Percentiles rank a stretch among this genome's conserved stretches.
Evolutionary conservation across 2,888 invertebrate genomes (phyloP).

Genomic region (Allolobophora icterica): DNA sequence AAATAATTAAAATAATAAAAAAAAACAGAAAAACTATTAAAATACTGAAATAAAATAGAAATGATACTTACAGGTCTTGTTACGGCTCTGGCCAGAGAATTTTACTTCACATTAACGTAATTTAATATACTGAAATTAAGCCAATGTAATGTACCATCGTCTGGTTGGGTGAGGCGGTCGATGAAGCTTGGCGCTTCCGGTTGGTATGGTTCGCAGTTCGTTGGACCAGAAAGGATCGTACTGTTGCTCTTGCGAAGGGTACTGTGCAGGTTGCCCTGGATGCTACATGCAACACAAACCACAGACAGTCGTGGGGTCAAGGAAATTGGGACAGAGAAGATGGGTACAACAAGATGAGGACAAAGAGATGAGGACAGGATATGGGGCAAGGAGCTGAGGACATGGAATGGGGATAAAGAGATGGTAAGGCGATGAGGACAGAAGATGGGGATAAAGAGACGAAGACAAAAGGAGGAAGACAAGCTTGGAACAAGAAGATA

Average conservation of each 20-base stretch:
- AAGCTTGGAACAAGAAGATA: not conserved
- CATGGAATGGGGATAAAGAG: too few species aligned
- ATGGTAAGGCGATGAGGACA: too few species aligned
- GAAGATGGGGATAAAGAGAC: too few species aligned
- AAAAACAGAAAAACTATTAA: too few species aligned
- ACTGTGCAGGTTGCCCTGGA: slow-evolving; percentile 36
- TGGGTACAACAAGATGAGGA: not conserved
- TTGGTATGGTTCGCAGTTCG: slow-evolving; percentile 15
- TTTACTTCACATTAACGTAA: not conserved
- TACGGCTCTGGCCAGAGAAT: too few species aligned
- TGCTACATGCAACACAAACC: slow-evolving; percentile 21
- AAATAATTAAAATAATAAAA: too few species aligned
- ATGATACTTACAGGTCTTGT: too few species aligned
- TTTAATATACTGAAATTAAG: not conserved
- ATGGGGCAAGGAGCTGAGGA: not conserved
- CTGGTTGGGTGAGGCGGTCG: slow-evolving; percentile 34
- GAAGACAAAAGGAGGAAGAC: not conserved
- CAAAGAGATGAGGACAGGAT: too few species aligned
- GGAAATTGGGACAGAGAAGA: not conserved
- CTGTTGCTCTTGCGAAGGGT: slow-evolving; percentile 44
- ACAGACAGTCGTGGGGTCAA: not conserved
- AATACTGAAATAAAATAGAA: too few species aligned
- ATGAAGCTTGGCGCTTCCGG: slow-evolving; percentile 39
- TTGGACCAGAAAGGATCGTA: slow-evolving; percentile 43
- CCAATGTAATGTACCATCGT: not conserved